phyloP scores from a whole-genome alignment of 2,113 vertebrate species.

The Murina feae region DNA sequence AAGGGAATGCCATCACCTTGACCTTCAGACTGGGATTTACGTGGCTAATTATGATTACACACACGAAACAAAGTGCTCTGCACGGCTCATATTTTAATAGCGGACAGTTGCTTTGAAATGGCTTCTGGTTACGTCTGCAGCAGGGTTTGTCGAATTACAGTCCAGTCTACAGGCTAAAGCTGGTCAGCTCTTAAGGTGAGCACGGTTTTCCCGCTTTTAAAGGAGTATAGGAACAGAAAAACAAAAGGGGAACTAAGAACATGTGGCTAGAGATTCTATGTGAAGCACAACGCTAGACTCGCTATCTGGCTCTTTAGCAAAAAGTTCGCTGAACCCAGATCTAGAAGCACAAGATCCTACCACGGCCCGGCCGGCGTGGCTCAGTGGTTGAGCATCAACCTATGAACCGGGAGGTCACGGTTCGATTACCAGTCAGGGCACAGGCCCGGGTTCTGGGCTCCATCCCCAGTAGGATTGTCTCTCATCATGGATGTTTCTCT shows the following conservation, averaged over 20 bases:
- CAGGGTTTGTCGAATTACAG: not conserved
- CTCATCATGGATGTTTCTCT: too few species aligned
- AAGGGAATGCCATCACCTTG: not conserved
- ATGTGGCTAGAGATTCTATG: not conserved
- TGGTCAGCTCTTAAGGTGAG: not conserved
- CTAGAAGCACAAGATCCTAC: not conserved
- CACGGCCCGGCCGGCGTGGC: not conserved
- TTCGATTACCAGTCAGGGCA: too few species aligned
- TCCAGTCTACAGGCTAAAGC: not conserved
- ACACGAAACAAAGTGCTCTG: not conserved
- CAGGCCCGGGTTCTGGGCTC: too few species aligned
- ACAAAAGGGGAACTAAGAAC: not conserved
- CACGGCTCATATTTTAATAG: not conserved
- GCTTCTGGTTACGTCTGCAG: not conserved
- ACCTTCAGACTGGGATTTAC: not conserved
- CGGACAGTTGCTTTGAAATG: slow-evolving; percentile 21
- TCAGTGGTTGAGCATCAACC: not conserved
- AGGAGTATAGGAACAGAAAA: not conserved
- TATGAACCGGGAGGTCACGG: not conserved
- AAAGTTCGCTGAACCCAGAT: not conserved
- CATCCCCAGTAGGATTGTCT: too few species aligned
- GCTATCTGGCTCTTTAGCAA: not conserved
- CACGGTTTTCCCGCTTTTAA: slow-evolving; percentile 6
- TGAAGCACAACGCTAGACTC: not conserved
- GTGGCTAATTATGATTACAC: not conserved